Percentiles rank a stretch among this genome's conserved stretches.
Conservation (phyloP, 1,140 invertebrate genomes). For the Heliconius hewitsoni region DNA sequence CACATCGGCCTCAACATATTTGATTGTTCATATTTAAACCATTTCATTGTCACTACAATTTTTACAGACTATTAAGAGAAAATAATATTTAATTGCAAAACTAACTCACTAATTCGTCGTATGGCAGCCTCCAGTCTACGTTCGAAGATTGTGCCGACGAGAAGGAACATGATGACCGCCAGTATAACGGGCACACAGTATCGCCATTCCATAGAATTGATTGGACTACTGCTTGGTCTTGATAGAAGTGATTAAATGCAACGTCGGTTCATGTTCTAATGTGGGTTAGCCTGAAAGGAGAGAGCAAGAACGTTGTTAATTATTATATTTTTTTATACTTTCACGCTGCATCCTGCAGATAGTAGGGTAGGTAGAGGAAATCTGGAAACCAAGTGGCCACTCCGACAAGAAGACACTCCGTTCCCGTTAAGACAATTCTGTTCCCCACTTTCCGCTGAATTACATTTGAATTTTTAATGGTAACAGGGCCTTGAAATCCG, state of each 20-base stretch:
- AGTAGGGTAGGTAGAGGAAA: too few relatives aligned
- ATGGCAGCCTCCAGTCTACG: conserved; percentile 48
- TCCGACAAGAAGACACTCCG: too few relatives aligned
- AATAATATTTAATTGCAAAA: not conserved
- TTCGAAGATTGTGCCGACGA: conserved; percentile 61
- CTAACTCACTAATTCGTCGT: conserved; percentile 53
- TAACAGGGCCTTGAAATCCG: too few relatives aligned
- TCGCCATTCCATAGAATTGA: conserved; percentile 56
- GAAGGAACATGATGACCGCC: conserved; percentile 60
- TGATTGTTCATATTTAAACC: too few relatives aligned
- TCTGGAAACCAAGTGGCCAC: too few relatives aligned
- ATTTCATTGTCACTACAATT: too few relatives aligned
- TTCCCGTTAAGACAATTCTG: too few relatives aligned
- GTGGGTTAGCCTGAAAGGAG: not conserved
- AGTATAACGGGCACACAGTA: conserved; percentile 52
- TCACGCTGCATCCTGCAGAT: too few relatives aligned
- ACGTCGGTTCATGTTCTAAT: not conserved
- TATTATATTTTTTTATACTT: too few relatives aligned
- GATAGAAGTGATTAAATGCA: not conserved
- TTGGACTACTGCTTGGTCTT: not conserved
- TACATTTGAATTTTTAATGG: too few relatives aligned
- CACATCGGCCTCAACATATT: too few relatives aligned
- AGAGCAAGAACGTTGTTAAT: not conserved
- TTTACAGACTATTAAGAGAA: not conserved
- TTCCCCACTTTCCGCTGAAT: too few relatives aligned